phyloP scores from a whole-genome alignment of 1,140 invertebrate genomes.

The Drusus annulatus region DNA sequence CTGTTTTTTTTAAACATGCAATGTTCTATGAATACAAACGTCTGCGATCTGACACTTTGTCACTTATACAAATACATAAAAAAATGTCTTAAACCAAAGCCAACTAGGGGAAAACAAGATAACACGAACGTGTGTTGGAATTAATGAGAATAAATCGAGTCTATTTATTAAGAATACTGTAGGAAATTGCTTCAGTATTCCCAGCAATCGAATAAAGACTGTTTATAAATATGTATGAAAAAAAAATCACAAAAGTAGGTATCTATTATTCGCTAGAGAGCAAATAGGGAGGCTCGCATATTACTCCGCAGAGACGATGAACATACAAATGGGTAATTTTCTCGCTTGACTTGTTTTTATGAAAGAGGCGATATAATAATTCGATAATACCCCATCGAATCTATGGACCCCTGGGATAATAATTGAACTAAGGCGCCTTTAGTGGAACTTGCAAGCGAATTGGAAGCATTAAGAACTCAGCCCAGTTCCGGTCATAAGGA shows the following conservation, averaged over 20 bases:
- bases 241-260: not conserved
- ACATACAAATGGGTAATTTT: conserved; percentile 33
- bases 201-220: not conserved
- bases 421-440: conserved; percentile 33
- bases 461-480: conserved; percentile 38
- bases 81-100: too few relatives aligned
- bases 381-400: conserved; percentile 22
- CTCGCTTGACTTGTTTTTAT: conserved; percentile 39
- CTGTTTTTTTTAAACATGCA: too few relatives aligned
- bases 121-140: not conserved
- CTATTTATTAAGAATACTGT: not conserved
- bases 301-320: not conserved
- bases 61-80: too few relatives aligned
- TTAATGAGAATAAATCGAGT: not conserved
- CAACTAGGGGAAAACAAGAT: not conserved
- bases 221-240: conserved; percentile 1
- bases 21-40: too few relatives aligned
- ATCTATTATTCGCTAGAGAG: not conserved
- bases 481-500: conserved; percentile 48
- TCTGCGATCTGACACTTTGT: too few relatives aligned
- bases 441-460: conserved; percentile 12
- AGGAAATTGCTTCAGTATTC: not conserved
- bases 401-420: conserved; percentile 1
- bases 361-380: conserved; percentile 29
- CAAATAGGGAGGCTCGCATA: not conserved